phyloP scores from a whole-genome alignment of 2,797 vertebrate species.

The Anguilla pacifica region DNA sequence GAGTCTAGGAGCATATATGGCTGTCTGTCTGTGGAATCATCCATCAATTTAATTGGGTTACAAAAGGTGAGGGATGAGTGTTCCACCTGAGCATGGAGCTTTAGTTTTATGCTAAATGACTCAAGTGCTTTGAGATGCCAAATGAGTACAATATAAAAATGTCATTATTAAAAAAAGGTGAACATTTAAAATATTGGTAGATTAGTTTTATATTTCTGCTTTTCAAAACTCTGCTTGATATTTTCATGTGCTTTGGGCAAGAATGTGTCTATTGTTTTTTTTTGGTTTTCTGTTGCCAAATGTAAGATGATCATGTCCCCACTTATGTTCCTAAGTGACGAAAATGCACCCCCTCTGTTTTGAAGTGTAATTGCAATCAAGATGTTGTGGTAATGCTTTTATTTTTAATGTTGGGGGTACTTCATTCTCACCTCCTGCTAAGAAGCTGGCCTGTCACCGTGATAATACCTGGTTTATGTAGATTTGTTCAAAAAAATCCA shows the following conservation, averaged over 20 bases:
- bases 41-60: not conserved
- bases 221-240: not conserved
- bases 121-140: not conserved
- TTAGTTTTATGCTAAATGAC: not conserved
- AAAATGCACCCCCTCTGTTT: not conserved
- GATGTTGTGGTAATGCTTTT: not conserved
- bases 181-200: not conserved
- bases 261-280: not conserved
- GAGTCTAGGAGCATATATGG: not conserved
- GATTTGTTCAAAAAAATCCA: not conserved
- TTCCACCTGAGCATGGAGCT: not conserved
- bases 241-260: constrained; percentile 1
- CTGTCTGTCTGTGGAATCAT: not conserved
- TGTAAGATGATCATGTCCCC: not conserved
- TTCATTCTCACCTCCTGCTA: no score
- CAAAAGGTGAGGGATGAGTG: not conserved
- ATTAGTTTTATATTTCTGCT: not conserved
- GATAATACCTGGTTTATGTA: not conserved
- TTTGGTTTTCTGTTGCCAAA: not conserved
- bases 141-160: not conserved
- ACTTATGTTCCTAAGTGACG: not conserved
- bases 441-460: not conserved
- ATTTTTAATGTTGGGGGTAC: not conserved
- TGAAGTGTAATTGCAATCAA: not conserved
- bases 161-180: not conserved